phyloP scores from a whole-genome alignment of 2,113 vertebrate genomes.

The Vidua macroura region DNA sequence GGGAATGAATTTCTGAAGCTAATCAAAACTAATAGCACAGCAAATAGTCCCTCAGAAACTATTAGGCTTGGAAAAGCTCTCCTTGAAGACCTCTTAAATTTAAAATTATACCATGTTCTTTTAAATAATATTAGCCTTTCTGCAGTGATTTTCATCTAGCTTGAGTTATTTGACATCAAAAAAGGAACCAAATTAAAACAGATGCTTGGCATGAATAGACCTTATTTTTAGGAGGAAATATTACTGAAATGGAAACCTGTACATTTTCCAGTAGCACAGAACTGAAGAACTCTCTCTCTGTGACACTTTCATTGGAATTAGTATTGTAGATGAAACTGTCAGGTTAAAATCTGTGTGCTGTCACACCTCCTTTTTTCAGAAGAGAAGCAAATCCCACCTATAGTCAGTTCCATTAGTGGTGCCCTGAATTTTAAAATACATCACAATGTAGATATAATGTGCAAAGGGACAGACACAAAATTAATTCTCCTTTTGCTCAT shows the following conservation, averaged over 20 bases:
- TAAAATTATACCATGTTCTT: conserved; percentile 5
- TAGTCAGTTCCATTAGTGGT: neutral
- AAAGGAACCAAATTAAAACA: conserved; percentile 51
- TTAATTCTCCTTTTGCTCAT: neutral
- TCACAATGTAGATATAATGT: neutral
- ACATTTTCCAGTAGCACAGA: conserved; percentile 13
- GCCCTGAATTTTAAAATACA: neutral
- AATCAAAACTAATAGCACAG: conserved; percentile 9
- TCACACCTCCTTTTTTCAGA: neutral
- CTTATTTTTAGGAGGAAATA: conserved; percentile 61
- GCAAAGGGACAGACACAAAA: neutral
- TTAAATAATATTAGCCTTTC: neutral
- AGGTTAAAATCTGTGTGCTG: neutral
- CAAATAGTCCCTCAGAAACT: conserved; percentile 2
- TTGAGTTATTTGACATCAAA: conserved; percentile 30
- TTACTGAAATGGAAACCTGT: conserved; percentile 39
- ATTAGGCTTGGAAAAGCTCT: neutral
- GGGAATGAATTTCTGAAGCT: neutral
- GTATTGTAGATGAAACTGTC: neutral
- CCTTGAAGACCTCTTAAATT: neutral
- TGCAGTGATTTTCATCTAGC: neutral
- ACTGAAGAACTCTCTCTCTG: neutral
- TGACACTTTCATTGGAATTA: neutral
- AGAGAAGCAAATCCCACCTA: neutral
- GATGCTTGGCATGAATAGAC: conserved; percentile 32